Conservation (phyloP, 2,113 vertebrate genomes). For the Cheilinus undulatus region DNA sequence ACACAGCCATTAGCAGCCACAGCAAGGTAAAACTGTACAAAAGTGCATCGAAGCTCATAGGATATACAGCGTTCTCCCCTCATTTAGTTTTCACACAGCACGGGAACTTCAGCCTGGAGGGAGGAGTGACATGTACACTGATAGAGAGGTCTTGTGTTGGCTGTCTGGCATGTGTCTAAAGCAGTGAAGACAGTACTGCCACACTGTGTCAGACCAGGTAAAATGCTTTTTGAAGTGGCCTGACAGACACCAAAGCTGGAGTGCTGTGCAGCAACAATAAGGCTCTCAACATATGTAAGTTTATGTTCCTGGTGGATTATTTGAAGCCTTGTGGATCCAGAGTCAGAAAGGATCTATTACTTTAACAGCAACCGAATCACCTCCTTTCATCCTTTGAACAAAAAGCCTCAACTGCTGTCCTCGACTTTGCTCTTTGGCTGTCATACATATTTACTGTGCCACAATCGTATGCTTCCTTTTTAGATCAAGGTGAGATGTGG, state of each 20-base stretch:
- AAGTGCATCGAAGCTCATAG: not conserved
- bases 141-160: constrained; percentile 30
- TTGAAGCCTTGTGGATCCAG: not conserved
- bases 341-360: not conserved
- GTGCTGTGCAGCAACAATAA: not conserved
- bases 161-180: constrained; percentile 23
- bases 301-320: not conserved
- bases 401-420: constrained; percentile 4
- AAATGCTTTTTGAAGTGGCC: constrained; percentile 27
- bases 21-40: not conserved
- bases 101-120: not conserved
- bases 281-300: not conserved
- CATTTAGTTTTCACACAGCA: not conserved
- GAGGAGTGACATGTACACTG: constrained; percentile 14
- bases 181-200: constrained; percentile 33
- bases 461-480: constrained; percentile 7
- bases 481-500: constrained; percentile 19
- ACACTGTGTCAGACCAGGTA: constrained; percentile 45
- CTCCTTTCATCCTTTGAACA: not conserved
- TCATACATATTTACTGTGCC: constrained; percentile 11
- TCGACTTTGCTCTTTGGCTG: not conserved
- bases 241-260: constrained; percentile 28
- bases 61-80: not conserved
- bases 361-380: not conserved
- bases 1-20: not conserved